Conservation (phyloP, 92 coral and sea anemone genomes). For the Montipora capitata region DNA sequence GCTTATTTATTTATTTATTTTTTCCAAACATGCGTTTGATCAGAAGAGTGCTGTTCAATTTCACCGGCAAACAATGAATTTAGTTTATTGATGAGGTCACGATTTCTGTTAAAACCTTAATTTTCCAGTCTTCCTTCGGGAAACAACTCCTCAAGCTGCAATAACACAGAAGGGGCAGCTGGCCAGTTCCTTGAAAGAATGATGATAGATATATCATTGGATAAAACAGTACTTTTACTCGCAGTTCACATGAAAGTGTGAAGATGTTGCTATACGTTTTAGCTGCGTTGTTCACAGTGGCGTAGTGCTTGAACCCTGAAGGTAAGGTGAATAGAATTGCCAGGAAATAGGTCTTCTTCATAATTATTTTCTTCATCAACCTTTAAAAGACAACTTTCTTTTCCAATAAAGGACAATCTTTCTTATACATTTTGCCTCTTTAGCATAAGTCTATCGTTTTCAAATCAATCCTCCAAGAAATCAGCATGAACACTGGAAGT, state of each 20-base stretch:
- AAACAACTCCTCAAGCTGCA: background rate
- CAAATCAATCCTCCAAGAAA: too few species aligned
- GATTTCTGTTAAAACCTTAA: background rate
- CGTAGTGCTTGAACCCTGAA: constrained; percentile 11
- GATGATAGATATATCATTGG: too few species aligned
- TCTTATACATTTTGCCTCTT: too few species aligned
- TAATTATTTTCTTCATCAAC: too few species aligned
- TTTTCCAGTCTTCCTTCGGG: constrained; percentile 12
- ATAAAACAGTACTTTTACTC: too few species aligned
- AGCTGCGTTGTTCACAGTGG: background rate
- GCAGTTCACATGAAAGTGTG: background rate
- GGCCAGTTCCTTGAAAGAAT: background rate
- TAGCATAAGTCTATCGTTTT: too few species aligned
- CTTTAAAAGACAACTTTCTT: too few species aligned
- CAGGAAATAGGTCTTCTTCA: background rate
- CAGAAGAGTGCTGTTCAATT: background rate
- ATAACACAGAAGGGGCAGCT: constrained; percentile 5
- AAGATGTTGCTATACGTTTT: constrained; percentile 29
- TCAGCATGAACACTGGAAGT: too few species aligned
- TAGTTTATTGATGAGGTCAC: background rate
- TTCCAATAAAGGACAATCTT: too few species aligned
- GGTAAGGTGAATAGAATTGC: background rate
- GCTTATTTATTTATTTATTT: too few species aligned
- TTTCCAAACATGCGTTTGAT: background rate
- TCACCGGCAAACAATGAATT: background rate